phyloP scores from a whole-genome alignment of 1,140 invertebrate species.

The Achatina immaculata region DNA sequence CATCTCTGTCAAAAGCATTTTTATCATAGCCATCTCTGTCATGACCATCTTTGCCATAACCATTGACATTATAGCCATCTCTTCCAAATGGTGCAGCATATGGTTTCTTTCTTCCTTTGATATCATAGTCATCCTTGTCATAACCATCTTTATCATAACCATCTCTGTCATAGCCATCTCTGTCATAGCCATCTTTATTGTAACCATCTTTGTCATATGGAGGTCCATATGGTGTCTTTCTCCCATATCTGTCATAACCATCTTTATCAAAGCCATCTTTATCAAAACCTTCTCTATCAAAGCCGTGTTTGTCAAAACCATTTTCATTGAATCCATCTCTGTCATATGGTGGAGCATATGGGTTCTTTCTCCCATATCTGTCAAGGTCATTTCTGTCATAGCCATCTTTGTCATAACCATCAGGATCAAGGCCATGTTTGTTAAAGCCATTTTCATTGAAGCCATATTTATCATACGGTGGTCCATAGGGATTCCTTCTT shows the following conservation, averaged over 20 bases:
- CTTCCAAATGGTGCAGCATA: neutral
- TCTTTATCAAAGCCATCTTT: slow-evolving; percentile 10
- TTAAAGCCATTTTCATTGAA: slow-evolving; percentile 6
- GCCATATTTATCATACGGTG: neutral
- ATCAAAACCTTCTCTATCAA: neutral
- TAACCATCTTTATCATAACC: slow-evolving; percentile 1
- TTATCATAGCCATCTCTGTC: slow-evolving; percentile 6
- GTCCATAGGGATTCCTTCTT: neutral
- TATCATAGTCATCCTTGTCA: neutral
- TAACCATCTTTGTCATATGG: slow-evolving; percentile 7
- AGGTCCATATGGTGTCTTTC: neutral
- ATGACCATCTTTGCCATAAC: neutral
- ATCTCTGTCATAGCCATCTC: neutral
- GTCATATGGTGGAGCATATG: neutral
- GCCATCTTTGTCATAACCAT: slow-evolving; percentile 2
- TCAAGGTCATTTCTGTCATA: neutral
- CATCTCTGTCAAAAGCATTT: slow-evolving; percentile 8
- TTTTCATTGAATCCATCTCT: neutral
- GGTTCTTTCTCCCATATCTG: neutral
- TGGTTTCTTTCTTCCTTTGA: slow-evolving; percentile 11
- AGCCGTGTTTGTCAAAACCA: slow-evolving; percentile 6
- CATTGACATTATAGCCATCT: neutral
- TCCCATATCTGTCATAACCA: neutral
- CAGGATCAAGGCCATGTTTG: slow-evolving; percentile 11
- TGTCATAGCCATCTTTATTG: neutral